Evolutionary conservation across 2,113 vertebrate genomes (phyloP).

Genomic region (Triplophysa rosa): DNA sequence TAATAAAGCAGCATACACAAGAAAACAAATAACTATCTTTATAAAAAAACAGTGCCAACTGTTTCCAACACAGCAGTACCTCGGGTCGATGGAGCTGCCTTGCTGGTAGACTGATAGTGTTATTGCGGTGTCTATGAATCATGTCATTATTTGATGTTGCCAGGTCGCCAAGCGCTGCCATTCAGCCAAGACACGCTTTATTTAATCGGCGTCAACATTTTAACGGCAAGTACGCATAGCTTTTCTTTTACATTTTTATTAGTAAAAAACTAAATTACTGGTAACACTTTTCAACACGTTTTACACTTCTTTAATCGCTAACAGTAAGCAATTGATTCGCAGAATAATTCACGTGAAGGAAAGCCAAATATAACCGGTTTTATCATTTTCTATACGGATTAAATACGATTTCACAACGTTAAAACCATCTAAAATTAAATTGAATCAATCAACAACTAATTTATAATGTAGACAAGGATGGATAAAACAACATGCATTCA

Average conservation of each 20-base stretch:
- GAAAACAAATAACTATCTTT: background rate
- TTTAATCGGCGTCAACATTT: background rate
- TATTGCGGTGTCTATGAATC: constrained; percentile 5
- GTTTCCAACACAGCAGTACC: background rate
- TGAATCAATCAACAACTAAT: background rate
- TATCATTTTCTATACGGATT: background rate
- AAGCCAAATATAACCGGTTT: too few relatives aligned
- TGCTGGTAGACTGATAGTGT: background rate
- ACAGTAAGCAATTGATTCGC: too few relatives aligned
- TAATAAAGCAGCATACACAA: background rate
- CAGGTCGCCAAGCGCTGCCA: background rate
- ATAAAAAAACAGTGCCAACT: background rate
- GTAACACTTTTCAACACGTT: background rate
- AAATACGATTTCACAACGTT: background rate
- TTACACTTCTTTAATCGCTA: background rate
- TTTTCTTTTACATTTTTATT: background rate
- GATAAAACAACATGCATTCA: background rate
- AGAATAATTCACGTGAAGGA: too few relatives aligned
- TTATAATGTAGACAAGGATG: too few relatives aligned
- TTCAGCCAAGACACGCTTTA: background rate
- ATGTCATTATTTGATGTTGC: background rate
- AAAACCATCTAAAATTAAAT: background rate
- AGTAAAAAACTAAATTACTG: background rate
- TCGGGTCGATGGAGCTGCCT: background rate
- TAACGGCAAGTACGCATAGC: background rate